Evolutionary conservation across 2,113 vertebrate genomes (phyloP).

Genomic region (Apaloderma vittatum): DNA sequence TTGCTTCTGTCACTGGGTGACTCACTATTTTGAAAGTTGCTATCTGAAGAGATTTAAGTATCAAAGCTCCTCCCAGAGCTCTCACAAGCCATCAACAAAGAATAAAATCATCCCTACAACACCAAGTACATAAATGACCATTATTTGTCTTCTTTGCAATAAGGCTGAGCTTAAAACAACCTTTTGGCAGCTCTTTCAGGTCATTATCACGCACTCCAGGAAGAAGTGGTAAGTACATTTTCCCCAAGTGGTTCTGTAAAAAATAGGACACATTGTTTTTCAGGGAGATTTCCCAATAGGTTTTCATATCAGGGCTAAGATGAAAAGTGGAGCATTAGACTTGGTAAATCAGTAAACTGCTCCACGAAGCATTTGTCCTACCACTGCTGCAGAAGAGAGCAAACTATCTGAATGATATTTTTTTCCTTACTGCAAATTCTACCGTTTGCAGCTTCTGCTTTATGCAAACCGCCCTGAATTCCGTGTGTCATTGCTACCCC

Average conservation of each 20-base stretch:
- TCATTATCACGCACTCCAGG: not conserved
- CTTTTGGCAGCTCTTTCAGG: not conserved
- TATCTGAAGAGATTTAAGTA: not conserved
- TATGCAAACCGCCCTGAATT: not conserved
- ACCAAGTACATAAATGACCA: not conserved
- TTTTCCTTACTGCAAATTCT: not conserved
- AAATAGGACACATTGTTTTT: not conserved
- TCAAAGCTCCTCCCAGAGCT: not conserved
- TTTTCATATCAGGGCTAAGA: not conserved
- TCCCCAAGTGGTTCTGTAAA: not conserved
- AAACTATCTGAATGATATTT: not conserved
- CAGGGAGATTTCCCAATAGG: not conserved
- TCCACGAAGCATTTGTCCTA: not conserved
- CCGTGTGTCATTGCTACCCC: not conserved
- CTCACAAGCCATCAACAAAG: not conserved
- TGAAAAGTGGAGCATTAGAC: not conserved
- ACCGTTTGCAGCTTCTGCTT: not conserved
- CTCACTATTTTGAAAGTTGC: conserved; percentile 15
- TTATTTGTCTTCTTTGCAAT: not conserved
- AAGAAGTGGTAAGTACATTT: not conserved
- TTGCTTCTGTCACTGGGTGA: not conserved
- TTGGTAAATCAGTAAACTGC: not conserved
- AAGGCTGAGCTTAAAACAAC: not conserved
- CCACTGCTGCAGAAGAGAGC: not conserved
- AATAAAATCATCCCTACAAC: not conserved